Percentiles rank a stretch among this genome's conserved stretches.
Conservation (phyloP, 2,113 vertebrate species). For the Pantherophis guttatus region DNA sequence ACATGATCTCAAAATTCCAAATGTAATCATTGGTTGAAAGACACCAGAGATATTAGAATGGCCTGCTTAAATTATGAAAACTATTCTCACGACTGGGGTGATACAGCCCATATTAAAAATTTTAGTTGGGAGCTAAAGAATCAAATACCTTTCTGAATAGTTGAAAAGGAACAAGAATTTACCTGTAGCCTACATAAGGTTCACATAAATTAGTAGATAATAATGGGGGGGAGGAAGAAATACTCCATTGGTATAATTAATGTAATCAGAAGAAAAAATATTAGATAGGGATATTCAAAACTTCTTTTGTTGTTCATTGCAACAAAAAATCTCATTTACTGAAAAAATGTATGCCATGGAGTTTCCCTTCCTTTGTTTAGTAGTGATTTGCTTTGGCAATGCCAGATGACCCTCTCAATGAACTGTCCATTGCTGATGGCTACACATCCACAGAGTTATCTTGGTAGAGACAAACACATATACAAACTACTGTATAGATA, state of each 20-base stretch:
- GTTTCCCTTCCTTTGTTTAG: not conserved
- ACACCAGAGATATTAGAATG: not conserved
- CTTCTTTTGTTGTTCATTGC: not conserved
- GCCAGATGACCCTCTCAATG: not conserved
- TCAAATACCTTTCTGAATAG: not conserved
- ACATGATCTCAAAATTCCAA: not conserved
- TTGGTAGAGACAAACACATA: not conserved
- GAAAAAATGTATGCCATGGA: not conserved
- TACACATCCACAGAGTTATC: not conserved
- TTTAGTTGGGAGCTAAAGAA: not conserved
- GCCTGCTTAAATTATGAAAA: not conserved
- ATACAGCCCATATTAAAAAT: not conserved
- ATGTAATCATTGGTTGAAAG: not conserved
- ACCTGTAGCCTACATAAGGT: not conserved
- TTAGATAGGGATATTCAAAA: not conserved
- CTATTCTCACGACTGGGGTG: not conserved
- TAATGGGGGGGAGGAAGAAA: not conserved
- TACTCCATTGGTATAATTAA: not conserved
- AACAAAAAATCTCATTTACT: not conserved
- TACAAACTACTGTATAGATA: not conserved
- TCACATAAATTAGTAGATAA: not conserved
- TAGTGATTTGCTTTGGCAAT: not conserved
- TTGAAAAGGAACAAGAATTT: not conserved
- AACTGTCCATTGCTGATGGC: not conserved
- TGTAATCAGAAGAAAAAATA: not conserved